Percentiles rank a stretch among this genome's conserved stretches.
phyloP scores from a whole-genome alignment of 2,797 vertebrate genomes.

The Linurgus olivaceus region DNA sequence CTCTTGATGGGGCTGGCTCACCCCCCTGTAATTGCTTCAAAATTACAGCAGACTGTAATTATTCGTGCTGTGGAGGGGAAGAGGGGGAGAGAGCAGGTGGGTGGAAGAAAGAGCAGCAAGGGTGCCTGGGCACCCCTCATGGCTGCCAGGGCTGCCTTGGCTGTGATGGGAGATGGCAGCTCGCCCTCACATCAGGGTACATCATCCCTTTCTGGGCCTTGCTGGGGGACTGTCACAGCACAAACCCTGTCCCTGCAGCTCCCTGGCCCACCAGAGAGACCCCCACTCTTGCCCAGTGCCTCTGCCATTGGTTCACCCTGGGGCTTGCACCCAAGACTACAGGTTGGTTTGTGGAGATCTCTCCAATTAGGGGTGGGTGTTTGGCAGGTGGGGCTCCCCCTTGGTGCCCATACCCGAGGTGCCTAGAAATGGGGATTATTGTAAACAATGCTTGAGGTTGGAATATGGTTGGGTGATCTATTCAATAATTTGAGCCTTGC shows the following conservation, averaged over 20 bases:
- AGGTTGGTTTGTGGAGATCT: not conserved
- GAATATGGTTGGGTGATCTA: not conserved
- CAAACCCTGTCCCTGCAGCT: not conserved
- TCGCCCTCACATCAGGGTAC: rapidly evolving
- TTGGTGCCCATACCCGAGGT: rapidly evolving
- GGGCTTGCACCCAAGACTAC: not conserved
- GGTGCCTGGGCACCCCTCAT: not conserved
- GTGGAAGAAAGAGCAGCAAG: not conserved
- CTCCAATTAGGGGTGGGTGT: not conserved
- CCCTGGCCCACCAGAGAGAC: not conserved
- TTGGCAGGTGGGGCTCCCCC: not conserved
- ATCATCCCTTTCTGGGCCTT: not conserved
- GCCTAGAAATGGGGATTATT: not conserved
- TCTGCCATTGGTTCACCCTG: not conserved
- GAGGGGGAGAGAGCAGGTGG: not conserved
- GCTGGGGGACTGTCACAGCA: not conserved
- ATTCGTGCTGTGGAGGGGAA: not conserved
- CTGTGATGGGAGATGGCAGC: not conserved
- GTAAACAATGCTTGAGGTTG: not conserved
- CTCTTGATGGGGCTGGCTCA: constrained; percentile 11
- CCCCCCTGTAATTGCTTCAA: constrained; percentile 47
- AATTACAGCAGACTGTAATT: constrained; percentile 44
- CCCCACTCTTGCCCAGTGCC: not conserved
- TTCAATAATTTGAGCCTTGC: not conserved
- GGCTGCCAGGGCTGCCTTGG: not conserved